Evolutionary conservation across 2,888 invertebrate genomes (phyloP).

Genomic region (Andrena chrysosceles): DNA sequence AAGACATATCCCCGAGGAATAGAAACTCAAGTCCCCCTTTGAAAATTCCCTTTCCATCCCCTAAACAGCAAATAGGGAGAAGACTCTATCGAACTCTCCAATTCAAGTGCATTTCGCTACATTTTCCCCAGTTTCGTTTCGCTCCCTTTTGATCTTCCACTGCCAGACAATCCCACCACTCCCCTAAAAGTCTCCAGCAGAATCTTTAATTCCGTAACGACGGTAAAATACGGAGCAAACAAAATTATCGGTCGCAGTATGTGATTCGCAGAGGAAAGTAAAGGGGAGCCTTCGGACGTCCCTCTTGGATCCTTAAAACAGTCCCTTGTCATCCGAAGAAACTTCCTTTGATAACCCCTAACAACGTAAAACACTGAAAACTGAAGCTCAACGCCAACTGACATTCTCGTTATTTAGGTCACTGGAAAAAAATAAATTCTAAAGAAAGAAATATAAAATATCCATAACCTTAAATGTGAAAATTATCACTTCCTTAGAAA

Average conservation of each 20-base stretch:
- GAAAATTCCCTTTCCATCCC: slow-evolving; percentile 29
- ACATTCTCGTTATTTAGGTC: slow-evolving; percentile 4
- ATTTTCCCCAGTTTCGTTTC: slow-evolving; percentile 43
- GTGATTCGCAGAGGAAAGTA: slow-evolving; percentile 53
- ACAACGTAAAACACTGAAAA: slow-evolving; percentile 3
- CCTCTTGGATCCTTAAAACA: slow-evolving; percentile 20
- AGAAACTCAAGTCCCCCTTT: not conserved
- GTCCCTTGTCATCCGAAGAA: slow-evolving; percentile 5
- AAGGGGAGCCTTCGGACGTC: slow-evolving; percentile 15
- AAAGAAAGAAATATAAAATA: not conserved
- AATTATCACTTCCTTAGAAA: too few relatives aligned
- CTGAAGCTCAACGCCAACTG: not conserved
- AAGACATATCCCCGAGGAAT: too few relatives aligned
- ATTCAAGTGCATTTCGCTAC: slow-evolving; percentile 32
- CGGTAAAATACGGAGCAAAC: slow-evolving; percentile 48
- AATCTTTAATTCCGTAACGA: slow-evolving; percentile 54
- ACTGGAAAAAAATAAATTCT: not conserved
- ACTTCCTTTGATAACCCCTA: not conserved
- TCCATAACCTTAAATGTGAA: too few relatives aligned
- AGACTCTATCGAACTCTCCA: not conserved
- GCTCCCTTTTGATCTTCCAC: slow-evolving; percentile 55
- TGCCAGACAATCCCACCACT: slow-evolving; percentile 14
- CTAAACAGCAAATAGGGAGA: not conserved
- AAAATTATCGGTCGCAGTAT: slow-evolving; percentile 53
- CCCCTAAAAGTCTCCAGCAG: not conserved